Evolutionary conservation across 2,888 invertebrate species (phyloP), one percentile per base, ranked within the genome.

Genomic region (Thymelicus acteon): DNA sequence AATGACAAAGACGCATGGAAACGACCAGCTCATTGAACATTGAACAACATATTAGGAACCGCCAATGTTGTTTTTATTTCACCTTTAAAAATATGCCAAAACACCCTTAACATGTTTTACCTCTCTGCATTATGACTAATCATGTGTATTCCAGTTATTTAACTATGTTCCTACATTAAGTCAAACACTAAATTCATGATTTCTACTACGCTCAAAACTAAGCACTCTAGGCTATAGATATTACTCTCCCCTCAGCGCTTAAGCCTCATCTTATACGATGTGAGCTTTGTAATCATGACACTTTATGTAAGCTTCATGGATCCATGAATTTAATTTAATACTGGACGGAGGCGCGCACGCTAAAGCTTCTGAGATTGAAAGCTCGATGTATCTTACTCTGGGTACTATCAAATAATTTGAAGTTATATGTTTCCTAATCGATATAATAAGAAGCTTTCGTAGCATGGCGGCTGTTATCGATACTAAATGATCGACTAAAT

Each of bases 381-480:
- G 62, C 63, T 63, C 57, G 31, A n/a, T 62, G 62, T 62, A 62
- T 69, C 49, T 69, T 58, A 24, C 58, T 69, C 63, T 13, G 49
- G 62, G 47, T 64, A 49, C 49, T 49, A 37, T 37, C 19, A 44
- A 61, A 49, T 68, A 57, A 69, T 69, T 60, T 63, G 48, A 69
- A 48, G 57, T 69, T 69, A 61, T 58, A 60, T 49, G 57, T 49
- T 48, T 40, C 58, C 84, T 90, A 86, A 88, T 87, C 85, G 85
- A 86, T 82, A 87, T 83, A 85, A 31, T 31, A 31, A 31, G 31
- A 31, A 31, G 86, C 79, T 85, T 81, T 85, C 85, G 85, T 85
- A 84, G 83, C 80, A 0, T 31, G 31, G 31, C 24, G 24, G 24
- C 24, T 24, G 3, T 24, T 24, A 24, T 24, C 24, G 24, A 24